phyloP scores from a whole-genome alignment of 2,113 vertebrate genomes.

The Blennius ocellaris region DNA sequence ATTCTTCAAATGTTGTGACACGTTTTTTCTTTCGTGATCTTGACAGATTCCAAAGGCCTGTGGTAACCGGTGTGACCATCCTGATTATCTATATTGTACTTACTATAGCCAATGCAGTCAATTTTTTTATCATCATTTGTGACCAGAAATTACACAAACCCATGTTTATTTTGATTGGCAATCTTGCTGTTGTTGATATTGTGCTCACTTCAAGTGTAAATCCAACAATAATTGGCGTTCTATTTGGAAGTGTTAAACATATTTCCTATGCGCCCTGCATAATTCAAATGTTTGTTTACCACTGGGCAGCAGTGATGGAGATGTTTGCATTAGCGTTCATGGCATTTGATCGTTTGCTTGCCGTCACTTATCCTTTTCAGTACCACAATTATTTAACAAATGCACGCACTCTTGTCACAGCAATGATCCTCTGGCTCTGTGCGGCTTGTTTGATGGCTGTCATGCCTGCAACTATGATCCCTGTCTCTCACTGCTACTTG shows the following conservation, averaged over 20 bases:
- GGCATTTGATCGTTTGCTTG: slow-evolving; percentile 59
- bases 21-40: slow-evolving; percentile 57
- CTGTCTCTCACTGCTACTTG: slow-evolving; percentile 40
- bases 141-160: slow-evolving; percentile 62
- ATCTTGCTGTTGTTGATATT: slow-evolving; percentile 62
- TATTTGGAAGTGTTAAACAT: slow-evolving; percentile 41
- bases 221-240: slow-evolving; percentile 47
- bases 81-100: slow-evolving; percentile 30
- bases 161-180: slow-evolving; percentile 65
- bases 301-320: slow-evolving; percentile 46
- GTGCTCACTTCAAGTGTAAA: slow-evolving; percentile 36
- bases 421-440: slow-evolving; percentile 31
- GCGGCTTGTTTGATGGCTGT: slow-evolving; percentile 13
- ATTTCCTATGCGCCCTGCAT: slow-evolving; percentile 48
- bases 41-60: slow-evolving; percentile 37
- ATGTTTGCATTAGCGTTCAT: slow-evolving; percentile 54
- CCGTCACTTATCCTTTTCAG: slow-evolving; percentile 48
- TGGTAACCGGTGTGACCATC: slow-evolving; percentile 37
- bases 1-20: slow-evolving; percentile 31
- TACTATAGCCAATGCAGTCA: slow-evolving; percentile 33
- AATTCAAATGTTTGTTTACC: slow-evolving; percentile 44
- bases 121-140: slow-evolving; percentile 40
- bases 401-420: slow-evolving; percentile 20
- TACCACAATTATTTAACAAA: slow-evolving; percentile 55
- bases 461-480: slow-evolving; percentile 17